Percentiles rank a stretch among this genome's conserved stretches.
Conservation (phyloP, 2,113 vertebrate species). For the Psophia crepitans region DNA sequence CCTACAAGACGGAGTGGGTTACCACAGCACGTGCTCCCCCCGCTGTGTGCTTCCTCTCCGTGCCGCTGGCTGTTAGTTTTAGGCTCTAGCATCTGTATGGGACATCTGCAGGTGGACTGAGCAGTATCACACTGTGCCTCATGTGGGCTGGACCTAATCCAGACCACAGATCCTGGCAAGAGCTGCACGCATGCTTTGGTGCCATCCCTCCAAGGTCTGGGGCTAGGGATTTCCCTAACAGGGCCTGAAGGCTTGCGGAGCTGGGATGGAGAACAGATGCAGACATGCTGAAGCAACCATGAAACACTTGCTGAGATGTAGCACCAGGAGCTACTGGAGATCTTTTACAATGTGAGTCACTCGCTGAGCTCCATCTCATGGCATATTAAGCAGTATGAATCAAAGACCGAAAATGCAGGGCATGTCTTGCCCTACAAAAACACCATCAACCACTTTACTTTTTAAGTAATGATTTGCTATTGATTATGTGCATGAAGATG, state of each 20-base stretch:
- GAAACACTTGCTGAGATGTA: not conserved
- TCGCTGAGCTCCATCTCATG: not conserved
- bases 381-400: conserved; percentile 11
- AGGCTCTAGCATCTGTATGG: not conserved
- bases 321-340: not conserved
- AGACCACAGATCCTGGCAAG: not conserved
- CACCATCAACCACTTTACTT: conserved; percentile 26
- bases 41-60: not conserved
- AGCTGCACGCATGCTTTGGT: not conserved
- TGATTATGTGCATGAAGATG: conserved; percentile 38
- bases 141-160: not conserved
- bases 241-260: not conserved
- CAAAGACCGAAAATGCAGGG: conserved; percentile 32
- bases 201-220: not conserved
- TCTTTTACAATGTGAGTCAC: conserved; percentile 2
- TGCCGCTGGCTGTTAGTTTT: not conserved
- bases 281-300: not conserved
- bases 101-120: not conserved
- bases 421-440: conserved; percentile 31
- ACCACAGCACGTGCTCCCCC: not conserved
- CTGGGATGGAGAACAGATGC: not conserved
- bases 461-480: conserved; percentile 41
- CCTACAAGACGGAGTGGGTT: not conserved
- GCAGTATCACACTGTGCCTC: not conserved
- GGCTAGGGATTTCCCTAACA: not conserved